Evolutionary conservation across 2,113 vertebrate genomes (phyloP).

Genomic region (Tragelaphus scriptus): DNA sequence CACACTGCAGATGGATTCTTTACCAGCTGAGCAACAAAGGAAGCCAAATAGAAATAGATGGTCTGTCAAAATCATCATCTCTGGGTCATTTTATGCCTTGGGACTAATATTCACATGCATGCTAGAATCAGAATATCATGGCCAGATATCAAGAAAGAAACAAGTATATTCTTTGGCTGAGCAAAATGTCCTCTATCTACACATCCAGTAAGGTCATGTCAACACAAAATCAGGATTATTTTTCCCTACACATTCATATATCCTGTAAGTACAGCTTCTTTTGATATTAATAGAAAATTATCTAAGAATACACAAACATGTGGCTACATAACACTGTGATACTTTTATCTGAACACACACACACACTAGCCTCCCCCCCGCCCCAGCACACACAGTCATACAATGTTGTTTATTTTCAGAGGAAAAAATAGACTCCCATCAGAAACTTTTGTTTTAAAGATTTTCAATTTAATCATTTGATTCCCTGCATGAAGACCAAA

Average conservation of each 20-base stretch:
- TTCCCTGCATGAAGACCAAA: not conserved
- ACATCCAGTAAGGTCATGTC: not conserved
- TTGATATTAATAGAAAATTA: not conserved
- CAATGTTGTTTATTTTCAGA: not conserved
- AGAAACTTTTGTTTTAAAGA: not conserved
- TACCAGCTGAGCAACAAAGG: not conserved
- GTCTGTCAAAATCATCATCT: not conserved
- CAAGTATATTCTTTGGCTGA: not conserved
- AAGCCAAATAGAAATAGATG: slow-evolving; percentile 23
- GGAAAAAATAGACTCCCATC: not conserved
- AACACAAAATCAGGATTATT: not conserved
- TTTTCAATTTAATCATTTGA: not conserved
- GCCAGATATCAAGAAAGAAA: not conserved
- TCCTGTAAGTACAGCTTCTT: not conserved
- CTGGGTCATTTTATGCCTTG: not conserved
- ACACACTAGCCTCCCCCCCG: not conserved
- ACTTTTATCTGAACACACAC: not conserved
- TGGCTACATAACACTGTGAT: not conserved
- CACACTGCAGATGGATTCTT: not conserved
- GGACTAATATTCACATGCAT: not conserved
- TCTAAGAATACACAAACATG: not conserved
- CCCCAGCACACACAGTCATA: not conserved
- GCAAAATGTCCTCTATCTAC: not conserved
- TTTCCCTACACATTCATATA: not conserved
- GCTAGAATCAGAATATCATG: not conserved